Evolutionary conservation across 1,140 invertebrate genomes (phyloP), one percentile per base, ranked within the genome.

Genomic region (Heliconius hermathena): DNA sequence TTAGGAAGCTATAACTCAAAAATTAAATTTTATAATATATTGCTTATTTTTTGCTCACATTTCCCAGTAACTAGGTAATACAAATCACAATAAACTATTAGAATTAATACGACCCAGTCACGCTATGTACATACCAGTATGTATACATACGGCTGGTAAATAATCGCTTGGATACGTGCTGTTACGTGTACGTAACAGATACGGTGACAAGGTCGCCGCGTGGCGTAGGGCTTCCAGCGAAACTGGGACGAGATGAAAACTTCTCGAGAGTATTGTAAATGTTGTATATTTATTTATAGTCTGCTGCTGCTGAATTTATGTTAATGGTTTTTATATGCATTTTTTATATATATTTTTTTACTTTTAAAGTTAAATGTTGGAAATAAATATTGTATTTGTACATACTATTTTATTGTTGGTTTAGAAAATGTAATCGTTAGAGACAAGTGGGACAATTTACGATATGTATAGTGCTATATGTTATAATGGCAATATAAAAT

Each of bases 91-190:
- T 26, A 66, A 66, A 13, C 22, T 4, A 9, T 8, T 26, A 26
- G 11, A 29, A 66, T 66, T 66, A 66, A 66, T 66, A 3, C 11
- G 60, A 22, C 11, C 60, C 11, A 29, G 22, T 66, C 60, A 66
- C 26, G n/a, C 26, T 16, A 26, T 66, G 22, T 66, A 26, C n/a
- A 9, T 60, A 60, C 8, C 8, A 49, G 46, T 71, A 41, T 74
- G 29, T 6, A 36, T 46, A 38, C 54, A 77, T 49, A 26, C 38
- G 22, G 74, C 18, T 60, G 71, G 78, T 80, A 76, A 76, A 80
- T 79, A 79, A 79, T 80, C 70, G 70, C 46, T 73, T 75, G 57
- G 74, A 80, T 80, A 80, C 74, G 78, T 80, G 72, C 26, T 79
- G 60, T 79, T 79, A 79, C 74, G 73, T 72, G 46, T 71, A 57